These are phyloP conservation scores for Thalassophryne amazonica DNA, from an alignment of 2,797 vertebrate species.

Conservation along the genomic window DNA sequence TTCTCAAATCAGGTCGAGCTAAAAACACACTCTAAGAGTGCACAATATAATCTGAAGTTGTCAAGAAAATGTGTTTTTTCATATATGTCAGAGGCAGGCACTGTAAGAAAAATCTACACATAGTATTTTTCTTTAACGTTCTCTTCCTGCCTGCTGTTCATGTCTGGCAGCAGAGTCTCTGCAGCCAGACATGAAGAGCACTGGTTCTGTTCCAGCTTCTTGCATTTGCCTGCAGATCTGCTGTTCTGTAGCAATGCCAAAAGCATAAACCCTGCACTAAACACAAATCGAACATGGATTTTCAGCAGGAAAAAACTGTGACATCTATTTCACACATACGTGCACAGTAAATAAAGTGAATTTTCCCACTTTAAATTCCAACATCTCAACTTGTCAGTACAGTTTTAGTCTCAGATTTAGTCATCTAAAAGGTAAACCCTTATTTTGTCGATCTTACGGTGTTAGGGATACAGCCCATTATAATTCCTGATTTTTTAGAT, in stretches of 20 bases:
- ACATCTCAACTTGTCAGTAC: not conserved
- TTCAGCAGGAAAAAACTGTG: not conserved
- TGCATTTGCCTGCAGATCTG: not conserved
- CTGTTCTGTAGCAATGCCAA: not conserved
- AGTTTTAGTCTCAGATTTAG: not conserved
- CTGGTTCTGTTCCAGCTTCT: too few species aligned
- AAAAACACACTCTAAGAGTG: not conserved
- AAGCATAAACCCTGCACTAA: constrained; percentile 3
- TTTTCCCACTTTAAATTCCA: not conserved
- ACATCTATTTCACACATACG: not conserved
- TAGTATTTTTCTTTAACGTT: not conserved
- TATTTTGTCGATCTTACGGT: too few species aligned
- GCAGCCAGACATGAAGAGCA: too few species aligned
- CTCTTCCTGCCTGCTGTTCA: not conserved
- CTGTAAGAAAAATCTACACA: not conserved
- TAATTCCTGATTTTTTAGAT: too few species aligned
- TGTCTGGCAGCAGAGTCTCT: not conserved
- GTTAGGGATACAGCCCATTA: too few species aligned
- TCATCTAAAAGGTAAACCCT: not conserved
- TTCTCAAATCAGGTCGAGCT: constrained; percentile 5
- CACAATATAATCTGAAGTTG: not conserved
- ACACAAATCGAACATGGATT: not conserved
- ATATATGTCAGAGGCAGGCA: not conserved
- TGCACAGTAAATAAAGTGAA: too few species aligned
- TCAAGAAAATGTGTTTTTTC: not conserved